Evolutionary conservation across 2,888 invertebrate species (phyloP).

Genomic region (Morpho deidamia): DNA sequence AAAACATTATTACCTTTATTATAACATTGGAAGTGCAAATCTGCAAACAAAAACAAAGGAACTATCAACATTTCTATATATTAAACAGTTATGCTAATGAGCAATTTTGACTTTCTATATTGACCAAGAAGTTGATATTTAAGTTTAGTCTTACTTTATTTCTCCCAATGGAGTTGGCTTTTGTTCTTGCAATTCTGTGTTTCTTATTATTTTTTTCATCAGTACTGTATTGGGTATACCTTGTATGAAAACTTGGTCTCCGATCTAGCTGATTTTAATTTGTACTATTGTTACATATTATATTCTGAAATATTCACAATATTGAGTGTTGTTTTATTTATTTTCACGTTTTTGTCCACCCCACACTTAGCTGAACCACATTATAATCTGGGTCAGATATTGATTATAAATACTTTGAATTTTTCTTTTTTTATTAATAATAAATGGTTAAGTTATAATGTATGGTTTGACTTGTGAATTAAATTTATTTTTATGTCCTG

Average conservation of each 20-base stretch:
- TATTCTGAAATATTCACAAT: slow-evolving; percentile 66
- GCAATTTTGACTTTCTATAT: slow-evolving; percentile 65
- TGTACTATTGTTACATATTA: slow-evolving; percentile 69
- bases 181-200: slow-evolving; percentile 64
- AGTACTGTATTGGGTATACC: slow-evolving; percentile 58
- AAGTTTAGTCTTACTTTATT: slow-evolving; percentile 57
- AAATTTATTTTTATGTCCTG: too few species aligned
- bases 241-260: slow-evolving; percentile 69
- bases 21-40: slow-evolving; percentile 53
- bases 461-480: too few species aligned
- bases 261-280: slow-evolving; percentile 57
- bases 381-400: too few species aligned
- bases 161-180: slow-evolving; percentile 65
- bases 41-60: slow-evolving; percentile 73
- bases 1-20: slow-evolving; percentile 47
- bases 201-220: slow-evolving; percentile 41
- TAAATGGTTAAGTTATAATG: too few species aligned
- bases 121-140: slow-evolving; percentile 63
- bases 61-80: slow-evolving; percentile 71
- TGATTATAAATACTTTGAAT: too few species aligned
- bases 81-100: slow-evolving; percentile 51
- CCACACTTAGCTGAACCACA: too few species aligned
- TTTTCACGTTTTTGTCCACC: background rate
- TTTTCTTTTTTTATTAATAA: too few species aligned
- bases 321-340: slow-evolving; percentile 48